Base-by-base conservation (phyloP, 2,888 invertebrate species). In the Suillia variegata region DNA sequence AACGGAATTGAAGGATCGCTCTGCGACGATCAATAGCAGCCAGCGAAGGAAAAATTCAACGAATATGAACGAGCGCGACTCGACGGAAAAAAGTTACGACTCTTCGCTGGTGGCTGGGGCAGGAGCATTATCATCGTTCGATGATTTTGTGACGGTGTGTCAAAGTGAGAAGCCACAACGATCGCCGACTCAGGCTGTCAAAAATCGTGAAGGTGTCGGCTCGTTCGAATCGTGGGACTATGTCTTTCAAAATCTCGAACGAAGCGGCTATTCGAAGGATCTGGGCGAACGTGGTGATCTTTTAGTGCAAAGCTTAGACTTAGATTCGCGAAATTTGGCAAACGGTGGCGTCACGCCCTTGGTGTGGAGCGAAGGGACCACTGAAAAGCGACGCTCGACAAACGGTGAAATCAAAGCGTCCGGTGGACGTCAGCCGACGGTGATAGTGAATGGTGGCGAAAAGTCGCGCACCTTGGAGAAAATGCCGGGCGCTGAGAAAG, bases 181-280 rank as follows among this genome's bases (percentile, higher is more conserved):
- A 42, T 72, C 75, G 52, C 75, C 76, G 2, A 73, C 78, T 1
- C 65, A 76, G 50, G 73, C 75, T 22, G 75, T 77, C 67, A 87
- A 87, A 20, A 84, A 84, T 61, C 88, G 88, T 66, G 89, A 89
- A 63, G 88, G 87, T 0, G 86, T 87, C 74, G 88, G 88, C 1
- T 88, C 87, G 0, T 87, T 87, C 58, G 91, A 91, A 66, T 87
- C 87, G 54, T 93, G 93, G 93, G 90, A 90, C 74, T 92, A 91
- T 73, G 92, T 93, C 0, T 93, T 89, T 74, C 86, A 88, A 67
- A 89, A 90, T 75, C 82, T 93, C 33, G 90, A 92, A 59, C 89
- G 87, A 67, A 88, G 90, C 70, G 89, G 90, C 0, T 90, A 91
- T 67, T 83, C 82, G 8, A 86, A 85, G 66, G 90, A 90, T 68